Evolutionary conservation across 2,797 vertebrate genomes (phyloP), one percentile per base, ranked within the genome.

Genomic region (Amblyopsis hoosieri): DNA sequence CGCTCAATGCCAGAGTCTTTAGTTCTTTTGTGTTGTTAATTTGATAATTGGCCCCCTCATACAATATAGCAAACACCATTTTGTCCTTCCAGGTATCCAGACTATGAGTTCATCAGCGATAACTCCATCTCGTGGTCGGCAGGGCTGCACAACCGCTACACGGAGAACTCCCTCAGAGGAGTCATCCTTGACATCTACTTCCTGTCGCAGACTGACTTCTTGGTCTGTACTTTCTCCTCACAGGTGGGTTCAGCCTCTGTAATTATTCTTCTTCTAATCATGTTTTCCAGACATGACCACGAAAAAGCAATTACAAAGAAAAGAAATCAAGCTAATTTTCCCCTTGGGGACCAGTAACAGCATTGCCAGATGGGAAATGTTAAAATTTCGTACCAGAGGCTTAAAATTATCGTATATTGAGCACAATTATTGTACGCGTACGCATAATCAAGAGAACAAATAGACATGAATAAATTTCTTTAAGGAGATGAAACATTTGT

Each of bases 51-150:
- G 9, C 52, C 52, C 23, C 23, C 3, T 29, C 23, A 29, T 29
- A 29, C 3, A 29, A 29, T 54, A 48, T 12, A 5, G 29, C 12
- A 50, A 8, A 4, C 37, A 1, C 19, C 45, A 57, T 12, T 0
- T 0, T 1, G 11, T 55, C 51, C 49, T 57, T 69, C 59, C 82
- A 99, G 97, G 90, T 99, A 98, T 71, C 94, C 95, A 31, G 94
- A 93, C 69, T 99, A 98, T 0, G 96, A 98, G 89, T 99, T 99
- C 90, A 99, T 99, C 87, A 99, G 97, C 61, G 97, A 99, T 84
- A 99, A 99, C 87, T 97, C 96, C 85, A 99, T 99, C 87, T 99
- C 97, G 12, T 98, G 96, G 96, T 99, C 97, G 13, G 97, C 97
- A 0, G 96, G 96, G 59, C 93, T 99, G 53, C 96, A 98, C 76